phyloP scores from a whole-genome alignment of 2,797 vertebrate genomes.

The Zonotrichia albicollis region DNA sequence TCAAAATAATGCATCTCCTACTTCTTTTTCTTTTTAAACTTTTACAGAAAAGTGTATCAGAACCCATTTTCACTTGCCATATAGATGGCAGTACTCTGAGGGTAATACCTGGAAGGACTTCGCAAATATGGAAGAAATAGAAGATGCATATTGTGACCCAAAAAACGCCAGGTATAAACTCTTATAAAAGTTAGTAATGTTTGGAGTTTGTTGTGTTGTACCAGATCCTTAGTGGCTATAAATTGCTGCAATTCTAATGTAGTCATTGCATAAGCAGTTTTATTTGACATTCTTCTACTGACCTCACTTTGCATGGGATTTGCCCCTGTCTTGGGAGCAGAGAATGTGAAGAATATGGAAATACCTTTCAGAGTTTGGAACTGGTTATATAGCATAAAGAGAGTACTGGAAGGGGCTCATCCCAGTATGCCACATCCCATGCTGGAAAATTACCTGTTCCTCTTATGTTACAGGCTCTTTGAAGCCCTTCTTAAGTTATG shows the following conservation, averaged over 20 bases:
- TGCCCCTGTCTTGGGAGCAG: not conserved
- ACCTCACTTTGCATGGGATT: not conserved
- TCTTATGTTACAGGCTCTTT: not conserved
- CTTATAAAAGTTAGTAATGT: not conserved
- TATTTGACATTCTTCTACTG: not conserved
- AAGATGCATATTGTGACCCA: conserved; percentile 84
- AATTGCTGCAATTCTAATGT: not conserved
- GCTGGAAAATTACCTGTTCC: not conserved
- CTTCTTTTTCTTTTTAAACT: not conserved
- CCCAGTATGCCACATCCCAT: not conserved
- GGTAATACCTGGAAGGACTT: conserved; percentile 81
- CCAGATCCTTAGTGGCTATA: not conserved
- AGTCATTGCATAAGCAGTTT: not conserved
- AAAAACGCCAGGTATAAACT: conserved; percentile 68
- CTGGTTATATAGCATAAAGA: not conserved
- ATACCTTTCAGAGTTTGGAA: not conserved
- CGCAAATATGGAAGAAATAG: conserved; percentile 83
- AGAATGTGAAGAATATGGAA: not conserved
- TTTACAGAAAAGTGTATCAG: conserved; percentile 81
- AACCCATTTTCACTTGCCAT: conserved; percentile 87
- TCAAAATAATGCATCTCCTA: not conserved
- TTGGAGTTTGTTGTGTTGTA: not conserved
- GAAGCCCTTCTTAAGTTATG: not conserved
- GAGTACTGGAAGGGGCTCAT: not conserved
- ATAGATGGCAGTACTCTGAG: conserved; percentile 85